These are phyloP conservation scores for Lagocephalus sceleratus DNA, from an alignment of 2,797 vertebrate genomes.

Conservation along the genomic window DNA sequence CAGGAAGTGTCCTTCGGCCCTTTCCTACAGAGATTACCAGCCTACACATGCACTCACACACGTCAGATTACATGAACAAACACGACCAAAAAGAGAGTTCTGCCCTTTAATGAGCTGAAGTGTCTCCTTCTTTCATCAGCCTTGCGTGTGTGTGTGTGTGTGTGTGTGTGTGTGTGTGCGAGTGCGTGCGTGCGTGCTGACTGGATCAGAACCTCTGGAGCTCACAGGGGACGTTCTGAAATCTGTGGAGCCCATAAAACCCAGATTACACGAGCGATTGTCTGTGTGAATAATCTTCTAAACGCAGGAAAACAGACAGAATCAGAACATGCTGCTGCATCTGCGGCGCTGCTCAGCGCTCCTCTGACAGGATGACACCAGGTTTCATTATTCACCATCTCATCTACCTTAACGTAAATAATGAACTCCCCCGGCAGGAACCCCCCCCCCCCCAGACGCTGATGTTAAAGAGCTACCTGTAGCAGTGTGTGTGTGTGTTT, in stretches of 20 bases:
- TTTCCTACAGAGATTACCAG: too few relatives aligned
- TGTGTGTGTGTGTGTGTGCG: slow-evolving; percentile 18
- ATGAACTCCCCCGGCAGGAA: too few relatives aligned
- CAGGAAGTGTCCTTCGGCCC: too few relatives aligned
- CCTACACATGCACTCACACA: not conserved
- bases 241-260: slow-evolving; percentile 18
- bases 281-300: not conserved
- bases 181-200: slow-evolving; percentile 24
- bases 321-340: slow-evolving; percentile 11
- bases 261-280: slow-evolving; percentile 13
- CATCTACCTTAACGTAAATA: too few relatives aligned
- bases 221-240: slow-evolving; percentile 38
- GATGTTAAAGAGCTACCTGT: too few relatives aligned
- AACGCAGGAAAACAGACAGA: slow-evolving; percentile 1
- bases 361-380: slow-evolving; percentile 75
- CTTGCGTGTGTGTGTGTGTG: slow-evolving; percentile 37
- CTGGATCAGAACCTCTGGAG: slow-evolving; percentile 44
- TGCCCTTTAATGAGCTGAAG: slow-evolving; percentile 41
- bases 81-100: slow-evolving; percentile 18
- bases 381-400: slow-evolving; percentile 49
- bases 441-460: too few relatives aligned
- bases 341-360: slow-evolving; percentile 72
- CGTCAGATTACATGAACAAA: slow-evolving; percentile 8
- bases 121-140: slow-evolving; percentile 70
- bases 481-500: too few relatives aligned